Base-by-base conservation (phyloP, 64 coral and sea anemone species). In the Dendrophyllia cribrosa region DNA sequence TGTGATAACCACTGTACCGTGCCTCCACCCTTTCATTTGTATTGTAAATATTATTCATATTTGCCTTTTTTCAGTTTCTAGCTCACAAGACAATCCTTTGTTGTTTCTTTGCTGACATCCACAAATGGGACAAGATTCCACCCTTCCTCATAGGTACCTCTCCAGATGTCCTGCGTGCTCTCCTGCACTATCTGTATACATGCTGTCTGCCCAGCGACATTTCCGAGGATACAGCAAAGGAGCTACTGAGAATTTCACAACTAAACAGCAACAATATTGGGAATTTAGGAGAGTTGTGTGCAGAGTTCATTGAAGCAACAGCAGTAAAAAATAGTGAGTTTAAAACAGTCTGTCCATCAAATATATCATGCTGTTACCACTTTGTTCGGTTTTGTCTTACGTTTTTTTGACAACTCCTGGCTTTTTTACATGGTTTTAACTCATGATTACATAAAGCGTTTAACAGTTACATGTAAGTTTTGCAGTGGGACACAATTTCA, bases 51-150 rank as follows among this genome's bases (percentile, higher is more conserved):
- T 48, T 45, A 9, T 75, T 43, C 16, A 26, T 21, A 51, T 89
- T 70, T 21, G 34, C 34, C 34, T 65, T 53, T 9, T 78, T 77
- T 51, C 22, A 93, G 91, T 87, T 93, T 55, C 20, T 8, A 70
- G 91, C 75, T 43, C 91, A 93, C 70, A 93, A 87, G 72, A 93
- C 82, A n/a, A 17, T 93, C 22, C 52, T 93, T n/a, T 87, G 81
- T 22, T 87, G 83, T 48, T 77, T 87, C 21, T 87, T 79, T 77
- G 25, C 83, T 74, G 63, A 66, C 46, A 45, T 86, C 9, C 14
- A 68, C 26, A 68, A 14, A 21, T 93, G 91, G 91, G 82, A 87
- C 75, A 93, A 50, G 50, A 79, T 87, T 64, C 83, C 91, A 55
- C 13, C 58, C 47, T 87, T 76, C 24, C 55, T 93, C 12, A 44